These are phyloP conservation scores for Antedon mediterranea DNA, from an alignment of 53 echinoderm and acorn worm genomes.

Conservation along the genomic window DNA sequence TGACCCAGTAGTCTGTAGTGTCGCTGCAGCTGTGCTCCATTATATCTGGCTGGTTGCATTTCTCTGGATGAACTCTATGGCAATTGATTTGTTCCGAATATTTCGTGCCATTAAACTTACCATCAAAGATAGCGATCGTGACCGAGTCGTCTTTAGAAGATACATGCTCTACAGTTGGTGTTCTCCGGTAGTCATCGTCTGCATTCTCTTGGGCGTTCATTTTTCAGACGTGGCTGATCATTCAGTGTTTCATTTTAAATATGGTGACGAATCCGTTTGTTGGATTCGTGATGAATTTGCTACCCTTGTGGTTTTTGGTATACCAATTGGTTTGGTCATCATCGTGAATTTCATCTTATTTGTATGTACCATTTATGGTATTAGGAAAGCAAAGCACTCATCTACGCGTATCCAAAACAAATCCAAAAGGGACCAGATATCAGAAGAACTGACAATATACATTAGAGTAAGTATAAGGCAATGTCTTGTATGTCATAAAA, in stretches of 20 bases:
- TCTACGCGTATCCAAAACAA: not conserved
- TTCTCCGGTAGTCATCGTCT: not conserved
- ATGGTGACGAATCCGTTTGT: not conserved
- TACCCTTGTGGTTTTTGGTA: not conserved
- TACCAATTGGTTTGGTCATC: not conserved
- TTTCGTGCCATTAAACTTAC: not conserved
- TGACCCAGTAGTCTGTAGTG: not conserved
- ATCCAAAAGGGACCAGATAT: not conserved
- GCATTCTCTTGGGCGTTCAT: not conserved
- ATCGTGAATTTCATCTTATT: not conserved
- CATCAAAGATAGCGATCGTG: not conserved
- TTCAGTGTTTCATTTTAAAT: not conserved
- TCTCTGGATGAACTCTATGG: not conserved
- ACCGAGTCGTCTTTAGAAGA: not conserved
- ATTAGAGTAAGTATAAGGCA: not conserved
- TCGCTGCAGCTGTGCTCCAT: not conserved
- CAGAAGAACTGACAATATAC: not conserved
- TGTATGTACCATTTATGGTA: not conserved
- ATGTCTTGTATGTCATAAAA: too few relatives aligned
- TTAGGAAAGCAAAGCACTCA: not conserved
- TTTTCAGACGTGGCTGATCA: not conserved
- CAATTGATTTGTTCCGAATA: not conserved
- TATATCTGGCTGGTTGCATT: not conserved
- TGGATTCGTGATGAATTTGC: not conserved
- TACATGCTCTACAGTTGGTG: not conserved